Conservation (phyloP, 2,113 vertebrate species). For the Prionailurus bengalensis region DNA sequence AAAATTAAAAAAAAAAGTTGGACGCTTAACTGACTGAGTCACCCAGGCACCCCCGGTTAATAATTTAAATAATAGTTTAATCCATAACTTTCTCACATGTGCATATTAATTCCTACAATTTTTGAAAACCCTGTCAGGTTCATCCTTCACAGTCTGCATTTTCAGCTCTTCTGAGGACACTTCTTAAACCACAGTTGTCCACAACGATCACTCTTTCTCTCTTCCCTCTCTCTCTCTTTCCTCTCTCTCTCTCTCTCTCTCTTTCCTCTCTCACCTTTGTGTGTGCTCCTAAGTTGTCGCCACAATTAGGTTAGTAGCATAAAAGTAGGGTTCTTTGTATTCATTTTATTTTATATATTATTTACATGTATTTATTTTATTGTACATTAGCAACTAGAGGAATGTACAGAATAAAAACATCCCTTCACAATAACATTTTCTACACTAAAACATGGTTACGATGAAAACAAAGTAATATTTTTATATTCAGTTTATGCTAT, state of each 20-base stretch:
- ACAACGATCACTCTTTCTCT: neutral
- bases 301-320: neutral
- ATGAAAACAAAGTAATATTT: neutral
- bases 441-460: neutral
- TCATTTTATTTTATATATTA: neutral
- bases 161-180: neutral
- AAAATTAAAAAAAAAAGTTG: too few species aligned
- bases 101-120: neutral
- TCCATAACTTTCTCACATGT: neutral
- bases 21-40: too few species aligned
- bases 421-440: neutral
- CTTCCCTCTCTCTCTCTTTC: neutral
- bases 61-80: neutral
- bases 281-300: neutral
- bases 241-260: too few species aligned
- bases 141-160: neutral
- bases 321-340: neutral
- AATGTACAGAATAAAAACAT: neutral
- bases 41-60: neutral
- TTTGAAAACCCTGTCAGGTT: neutral
- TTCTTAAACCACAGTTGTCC: neutral
- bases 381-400: neutral
- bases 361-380: neutral
- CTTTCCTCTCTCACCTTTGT: neutral
- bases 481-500: neutral